Evolutionary conservation across 2,113 vertebrate genomes (phyloP), one percentile per base, ranked within the genome.

Genomic region (Otocyon megalotis): DNA sequence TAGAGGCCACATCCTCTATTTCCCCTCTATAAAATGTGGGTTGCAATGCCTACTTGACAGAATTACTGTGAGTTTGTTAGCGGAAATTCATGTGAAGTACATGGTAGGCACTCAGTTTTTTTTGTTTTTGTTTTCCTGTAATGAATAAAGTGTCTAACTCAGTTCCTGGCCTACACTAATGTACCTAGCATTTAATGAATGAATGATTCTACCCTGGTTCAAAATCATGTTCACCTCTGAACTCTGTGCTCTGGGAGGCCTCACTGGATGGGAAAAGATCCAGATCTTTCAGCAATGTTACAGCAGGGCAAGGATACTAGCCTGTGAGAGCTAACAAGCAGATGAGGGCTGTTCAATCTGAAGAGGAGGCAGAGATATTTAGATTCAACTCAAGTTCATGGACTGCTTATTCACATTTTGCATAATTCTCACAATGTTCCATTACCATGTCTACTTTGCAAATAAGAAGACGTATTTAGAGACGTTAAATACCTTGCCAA

Each of bases 351-450:
- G 32, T 50, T 50, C 60, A 83, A 7, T 83, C 26, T 71, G 80
- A 80, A 62, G 53, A 62, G 62, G 80, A 80, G 54, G 62, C 92
- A 63, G 72, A 90, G 72, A 85, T 54, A 71, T 24, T 85, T 43
- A 71, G 72, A 90, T 69, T 69, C 87, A 80, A 54, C 62, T 67
- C 62, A 80, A 79, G n/a, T 79, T 89, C 80, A 72, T 43, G 69
- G n/a, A 84, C 43, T 71, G 62, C 8, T 85, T 85, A 80, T 71
- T 69, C 79, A 60, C 43, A 63, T 93, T 93, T 79, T 62, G 69
- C 16, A 54, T 77, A 62, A 85, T 85, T 93, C 50, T 90, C 43
- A 85, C 54, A 32, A 62, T 63, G 95, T 69, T 96, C 43, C 60
- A 37, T 60, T 85, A 69, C 26, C 43, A 69, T 15, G 62, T 77